Percentiles rank a stretch among this genome's conserved stretches.
Conservation (phyloP, 2,797 vertebrate species). For the Mormyrus hasselquistii region DNA sequence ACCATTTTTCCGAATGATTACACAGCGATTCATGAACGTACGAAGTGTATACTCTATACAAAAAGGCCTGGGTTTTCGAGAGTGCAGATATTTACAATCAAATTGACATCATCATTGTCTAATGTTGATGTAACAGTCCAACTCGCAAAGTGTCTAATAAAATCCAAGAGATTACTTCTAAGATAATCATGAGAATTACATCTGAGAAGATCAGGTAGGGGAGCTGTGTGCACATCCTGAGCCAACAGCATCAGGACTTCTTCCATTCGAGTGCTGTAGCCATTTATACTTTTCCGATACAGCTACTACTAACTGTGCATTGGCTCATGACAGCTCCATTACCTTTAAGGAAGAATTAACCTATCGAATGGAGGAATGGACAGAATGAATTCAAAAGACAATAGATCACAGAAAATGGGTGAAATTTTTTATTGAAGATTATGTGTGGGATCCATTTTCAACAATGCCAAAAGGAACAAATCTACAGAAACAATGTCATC, state of each 20-base stretch:
- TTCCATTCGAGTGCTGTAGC: neutral
- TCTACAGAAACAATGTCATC: constrained; percentile 25
- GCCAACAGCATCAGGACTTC: neutral
- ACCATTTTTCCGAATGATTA: neutral
- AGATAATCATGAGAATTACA: constrained; percentile 13
- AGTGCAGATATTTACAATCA: neutral
- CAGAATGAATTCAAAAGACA: constrained; percentile 23
- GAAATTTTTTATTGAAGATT: constrained; percentile 45
- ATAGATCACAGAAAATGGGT: constrained; percentile 26
- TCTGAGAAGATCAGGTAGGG: neutral
- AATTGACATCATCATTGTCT: constrained; percentile 9
- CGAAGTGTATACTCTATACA: neutral
- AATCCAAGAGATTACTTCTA: constrained; percentile 27
- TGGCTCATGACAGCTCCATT: neutral
- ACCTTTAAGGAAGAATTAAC: neutral
- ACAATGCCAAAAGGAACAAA: constrained; percentile 17
- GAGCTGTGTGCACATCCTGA: neutral
- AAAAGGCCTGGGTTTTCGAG: neutral
- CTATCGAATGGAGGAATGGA: neutral
- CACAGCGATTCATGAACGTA: neutral
- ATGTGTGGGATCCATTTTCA: constrained; percentile 25
- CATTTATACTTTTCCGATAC: neutral
- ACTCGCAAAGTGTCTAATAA: constrained; percentile 29
- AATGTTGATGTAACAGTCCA: neutral
- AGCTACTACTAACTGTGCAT: neutral